phyloP scores from a whole-genome alignment of 1,140 invertebrate genomes.

The Mesaphorura yosii region DNA sequence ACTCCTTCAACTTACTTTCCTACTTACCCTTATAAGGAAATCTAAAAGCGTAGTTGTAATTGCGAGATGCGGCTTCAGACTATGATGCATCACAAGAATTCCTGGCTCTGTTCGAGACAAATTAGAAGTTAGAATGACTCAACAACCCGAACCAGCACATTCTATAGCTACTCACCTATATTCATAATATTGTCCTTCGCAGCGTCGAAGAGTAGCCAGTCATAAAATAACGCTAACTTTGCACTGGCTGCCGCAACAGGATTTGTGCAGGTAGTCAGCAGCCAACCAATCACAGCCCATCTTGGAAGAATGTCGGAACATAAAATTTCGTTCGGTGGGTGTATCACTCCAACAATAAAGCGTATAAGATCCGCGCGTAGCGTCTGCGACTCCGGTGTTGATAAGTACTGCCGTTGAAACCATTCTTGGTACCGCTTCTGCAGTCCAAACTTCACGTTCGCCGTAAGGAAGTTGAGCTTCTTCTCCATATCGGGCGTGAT shows the following conservation, averaged over 20 bases:
- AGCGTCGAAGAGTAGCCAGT: constrained; percentile 93
- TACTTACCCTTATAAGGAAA: constrained; percentile 73
- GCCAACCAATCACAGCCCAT: constrained; percentile 97
- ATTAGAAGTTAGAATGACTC: neutral
- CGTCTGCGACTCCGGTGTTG: constrained; percentile 92
- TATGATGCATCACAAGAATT: constrained; percentile 95
- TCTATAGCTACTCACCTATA: constrained; percentile 48
- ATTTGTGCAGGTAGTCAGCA: constrained; percentile 89
- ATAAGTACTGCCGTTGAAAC: constrained; percentile 90
- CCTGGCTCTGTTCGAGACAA: constrained; percentile 63
- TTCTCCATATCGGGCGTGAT: constrained; percentile 95
- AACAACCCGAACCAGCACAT: neutral
- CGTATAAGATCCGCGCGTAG: constrained; percentile 89
- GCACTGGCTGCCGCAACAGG: constrained; percentile 87
- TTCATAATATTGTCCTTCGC: constrained; percentile 98
- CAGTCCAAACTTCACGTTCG: constrained; percentile 87
- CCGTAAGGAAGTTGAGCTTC: constrained; percentile 84
- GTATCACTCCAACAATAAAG: constrained; percentile 94
- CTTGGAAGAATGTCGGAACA: constrained; percentile 96
- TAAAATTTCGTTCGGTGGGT: constrained; percentile 91
- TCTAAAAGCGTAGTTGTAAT: constrained; percentile 89
- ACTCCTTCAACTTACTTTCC: neutral
- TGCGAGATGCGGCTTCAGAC: constrained; percentile 86
- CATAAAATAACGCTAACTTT: constrained; percentile 91
- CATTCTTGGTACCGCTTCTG: constrained; percentile 97